Evolutionary conservation across 2,113 vertebrate species (phyloP).

Genomic region (Cygnus atratus): DNA sequence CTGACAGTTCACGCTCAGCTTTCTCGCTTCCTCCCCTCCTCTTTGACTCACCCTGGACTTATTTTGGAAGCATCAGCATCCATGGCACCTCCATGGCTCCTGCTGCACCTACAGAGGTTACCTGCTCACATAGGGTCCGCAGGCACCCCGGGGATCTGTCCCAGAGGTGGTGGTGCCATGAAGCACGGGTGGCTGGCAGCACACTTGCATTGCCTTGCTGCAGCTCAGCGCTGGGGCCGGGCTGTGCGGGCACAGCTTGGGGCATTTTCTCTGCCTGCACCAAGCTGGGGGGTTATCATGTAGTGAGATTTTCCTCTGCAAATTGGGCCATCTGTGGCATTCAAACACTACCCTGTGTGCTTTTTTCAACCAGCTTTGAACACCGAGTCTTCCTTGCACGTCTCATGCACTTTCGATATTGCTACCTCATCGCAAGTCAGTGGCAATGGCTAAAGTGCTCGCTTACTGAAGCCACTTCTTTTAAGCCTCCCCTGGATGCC

Average conservation of each 20-base stretch:
- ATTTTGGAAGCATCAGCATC: neutral
- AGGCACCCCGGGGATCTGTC: fast-evolving
- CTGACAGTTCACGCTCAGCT: neutral
- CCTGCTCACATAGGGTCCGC: fast-evolving
- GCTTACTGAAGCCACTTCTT: neutral
- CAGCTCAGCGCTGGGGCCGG: neutral
- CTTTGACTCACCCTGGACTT: neutral
- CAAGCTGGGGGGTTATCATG: neutral
- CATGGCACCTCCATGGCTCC: neutral
- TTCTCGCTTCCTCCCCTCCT: neutral
- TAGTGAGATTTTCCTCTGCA: neutral
- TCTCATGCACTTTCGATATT: neutral
- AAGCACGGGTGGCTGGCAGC: neutral
- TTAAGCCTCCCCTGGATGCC: neutral
- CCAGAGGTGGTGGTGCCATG: fast-evolving
- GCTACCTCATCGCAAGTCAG: neutral
- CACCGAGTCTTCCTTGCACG: neutral
- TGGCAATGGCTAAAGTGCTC: neutral
- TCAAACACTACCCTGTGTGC: neutral
- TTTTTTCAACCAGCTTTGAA: neutral
- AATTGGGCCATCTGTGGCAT: neutral
- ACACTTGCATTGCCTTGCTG: neutral
- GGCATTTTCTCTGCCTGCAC: neutral
- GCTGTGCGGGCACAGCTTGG: too few relatives aligned
- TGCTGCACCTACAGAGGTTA: neutral